Evolutionary conservation across 2,113 vertebrate genomes (phyloP).

Genomic region (Hylia prasina): DNA sequence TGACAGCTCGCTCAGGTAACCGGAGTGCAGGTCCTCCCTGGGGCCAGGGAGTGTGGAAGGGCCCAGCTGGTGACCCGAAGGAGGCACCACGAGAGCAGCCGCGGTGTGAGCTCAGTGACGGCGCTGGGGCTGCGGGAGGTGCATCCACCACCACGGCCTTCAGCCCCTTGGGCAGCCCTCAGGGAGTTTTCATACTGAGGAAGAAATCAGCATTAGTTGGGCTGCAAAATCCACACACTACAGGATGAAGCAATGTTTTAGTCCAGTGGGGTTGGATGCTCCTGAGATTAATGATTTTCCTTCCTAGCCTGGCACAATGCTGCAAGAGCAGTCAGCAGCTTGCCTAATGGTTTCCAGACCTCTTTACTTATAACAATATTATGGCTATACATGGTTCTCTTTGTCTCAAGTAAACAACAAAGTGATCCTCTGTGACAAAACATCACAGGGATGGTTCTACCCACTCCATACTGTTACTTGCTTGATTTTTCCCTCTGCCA

Average conservation of each 20-base stretch:
- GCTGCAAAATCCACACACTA: background rate
- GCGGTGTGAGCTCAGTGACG: background rate
- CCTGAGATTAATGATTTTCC: background rate
- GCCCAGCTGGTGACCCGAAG: background rate
- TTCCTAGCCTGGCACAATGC: background rate
- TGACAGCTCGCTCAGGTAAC: background rate
- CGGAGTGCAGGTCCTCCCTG: background rate
- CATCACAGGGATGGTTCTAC: background rate
- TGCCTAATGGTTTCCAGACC: constrained; percentile 7
- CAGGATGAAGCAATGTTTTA: background rate
- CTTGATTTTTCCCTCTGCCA: background rate
- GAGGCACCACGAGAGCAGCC: background rate
- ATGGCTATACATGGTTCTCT: constrained; percentile 28
- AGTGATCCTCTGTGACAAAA: background rate
- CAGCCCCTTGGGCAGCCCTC: background rate
- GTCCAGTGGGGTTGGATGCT: background rate
- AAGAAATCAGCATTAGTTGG: constrained; percentile 31
- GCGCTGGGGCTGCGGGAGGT: background rate
- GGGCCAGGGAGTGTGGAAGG: background rate
- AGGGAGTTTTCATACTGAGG: constrained; percentile 36
- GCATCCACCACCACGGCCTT: background rate
- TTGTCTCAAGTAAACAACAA: constrained; percentile 18
- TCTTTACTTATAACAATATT: background rate
- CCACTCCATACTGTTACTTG: background rate
- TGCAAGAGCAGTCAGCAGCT: background rate